Percentiles rank a stretch among this genome's conserved stretches.
Conservation (phyloP, 2,888 invertebrate species). For the Drymonia ruficornis region DNA sequence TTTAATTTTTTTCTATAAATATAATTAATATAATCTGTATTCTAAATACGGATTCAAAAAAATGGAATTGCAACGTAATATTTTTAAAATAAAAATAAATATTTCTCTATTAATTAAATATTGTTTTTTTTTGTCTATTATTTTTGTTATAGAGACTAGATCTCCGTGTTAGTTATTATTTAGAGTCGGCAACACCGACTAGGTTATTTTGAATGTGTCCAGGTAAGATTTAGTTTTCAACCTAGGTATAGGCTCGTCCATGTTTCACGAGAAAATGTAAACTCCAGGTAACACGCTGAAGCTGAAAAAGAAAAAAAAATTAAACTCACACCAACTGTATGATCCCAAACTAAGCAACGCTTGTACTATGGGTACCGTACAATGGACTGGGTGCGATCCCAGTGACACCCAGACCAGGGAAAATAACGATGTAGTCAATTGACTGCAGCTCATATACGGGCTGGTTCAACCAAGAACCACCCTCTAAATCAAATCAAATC, state of each 20-base stretch:
- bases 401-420: too few relatives aligned
- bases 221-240: constrained; percentile 46
- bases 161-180: constrained; percentile 36
- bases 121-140: constrained; percentile 21
- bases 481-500: too few relatives aligned
- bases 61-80: constrained; percentile 30
- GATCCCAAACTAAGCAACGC: too few relatives aligned
- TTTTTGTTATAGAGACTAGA: constrained; percentile 46
- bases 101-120: constrained; percentile 36
- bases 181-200: constrained; percentile 27
- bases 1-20: constrained; percentile 20
- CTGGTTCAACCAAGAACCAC: too few relatives aligned
- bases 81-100: constrained; percentile 24
- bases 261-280: constrained; percentile 43
- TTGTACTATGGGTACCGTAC: too few relatives aligned
- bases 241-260: constrained; percentile 61
- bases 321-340: background rate
- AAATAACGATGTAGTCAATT: too few relatives aligned
- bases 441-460: too few relatives aligned
- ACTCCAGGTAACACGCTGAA: constrained; percentile 21
- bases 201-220: constrained; percentile 51
- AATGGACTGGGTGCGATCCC: too few relatives aligned
- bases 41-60: constrained; percentile 31
- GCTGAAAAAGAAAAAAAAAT: constrained; percentile 47
- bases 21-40: constrained; percentile 18